Conservation (phyloP, 1,140 invertebrate genomes). For the Temnothorax curvispinosus region DNA sequence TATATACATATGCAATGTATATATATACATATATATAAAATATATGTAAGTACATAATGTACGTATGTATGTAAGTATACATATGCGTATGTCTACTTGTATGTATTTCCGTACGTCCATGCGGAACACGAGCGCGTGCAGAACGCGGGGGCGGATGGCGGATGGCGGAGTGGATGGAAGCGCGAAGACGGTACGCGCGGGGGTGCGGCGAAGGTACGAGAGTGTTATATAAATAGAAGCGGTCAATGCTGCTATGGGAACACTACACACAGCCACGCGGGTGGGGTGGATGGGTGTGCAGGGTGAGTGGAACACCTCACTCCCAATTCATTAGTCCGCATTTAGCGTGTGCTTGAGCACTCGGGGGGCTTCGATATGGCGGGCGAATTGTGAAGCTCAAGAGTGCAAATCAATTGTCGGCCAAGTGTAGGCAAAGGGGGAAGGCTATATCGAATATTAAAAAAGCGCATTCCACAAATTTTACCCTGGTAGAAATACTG, state of each 20-base stretch:
- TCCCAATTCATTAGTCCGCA: conserved; percentile 53
- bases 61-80: too few relatives aligned
- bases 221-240: conserved; percentile 83
- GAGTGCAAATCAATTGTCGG: background rate
- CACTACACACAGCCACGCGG: conserved; percentile 69
- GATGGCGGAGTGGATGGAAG: conserved; percentile 45
- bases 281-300: background rate
- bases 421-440: background rate
- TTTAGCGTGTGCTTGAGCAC: conserved; percentile 21
- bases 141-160: conserved; percentile 62
- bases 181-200: conserved; percentile 49
- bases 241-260: conserved; percentile 85
- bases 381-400: background rate
- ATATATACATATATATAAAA: too few relatives aligned
- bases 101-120: conserved; percentile 44
- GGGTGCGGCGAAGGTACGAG: conserved; percentile 46
- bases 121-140: conserved; percentile 58
- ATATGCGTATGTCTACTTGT: background rate
- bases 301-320: conserved; percentile 42
- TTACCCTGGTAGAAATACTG: background rate
- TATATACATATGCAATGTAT: too few relatives aligned
- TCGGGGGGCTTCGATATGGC: too few relatives aligned
- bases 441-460: background rate
- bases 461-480: background rate
- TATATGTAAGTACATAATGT: too few relatives aligned